A percentile compares a stretch with the other conserved stretches of the same genome.
phyloP scores from a whole-genome alignment of 2,888 invertebrate genomes.

The Meiosimyza platycephala region DNA sequence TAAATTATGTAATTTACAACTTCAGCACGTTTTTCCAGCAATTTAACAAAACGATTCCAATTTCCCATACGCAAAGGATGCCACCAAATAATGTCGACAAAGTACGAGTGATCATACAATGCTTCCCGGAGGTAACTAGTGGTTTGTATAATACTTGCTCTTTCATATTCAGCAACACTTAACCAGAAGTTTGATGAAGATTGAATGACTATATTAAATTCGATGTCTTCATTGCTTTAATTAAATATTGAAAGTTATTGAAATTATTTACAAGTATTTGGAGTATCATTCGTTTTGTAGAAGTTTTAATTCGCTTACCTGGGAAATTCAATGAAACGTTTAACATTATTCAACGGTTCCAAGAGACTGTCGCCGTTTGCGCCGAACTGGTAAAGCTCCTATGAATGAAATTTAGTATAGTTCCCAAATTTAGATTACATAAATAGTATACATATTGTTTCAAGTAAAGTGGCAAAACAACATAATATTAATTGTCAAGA shows the following conservation, averaged over 20 bases:
- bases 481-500: too few relatives aligned
- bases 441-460: too few relatives aligned
- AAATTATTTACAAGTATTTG: background rate
- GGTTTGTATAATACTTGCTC: conserved; percentile 19
- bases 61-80: conserved; percentile 16
- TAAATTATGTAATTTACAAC: conserved; percentile 14
- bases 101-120: background rate
- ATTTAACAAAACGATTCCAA: conserved; percentile 21
- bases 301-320: background rate
- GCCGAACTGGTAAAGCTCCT: conserved; percentile 1
- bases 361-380: background rate
- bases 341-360: background rate
- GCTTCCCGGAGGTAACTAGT: background rate
- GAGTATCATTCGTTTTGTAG: too few relatives aligned
- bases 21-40: conserved; percentile 22
- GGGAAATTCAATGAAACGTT: background rate
- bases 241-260: background rate
- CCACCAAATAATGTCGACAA: conserved; percentile 34
- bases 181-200: conserved; percentile 22
- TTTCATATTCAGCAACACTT: conserved; percentile 25
- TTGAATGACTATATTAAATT: conserved; percentile 54
- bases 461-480: too few relatives aligned
- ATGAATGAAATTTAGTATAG: too few relatives aligned
- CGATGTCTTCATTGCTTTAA: background rate
- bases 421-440: too few relatives aligned